A percentile compares a stretch with the other conserved stretches of the same genome.
Conservation (phyloP, 2,113 vertebrate species). For the Craseonycteris thonglongyai region DNA sequence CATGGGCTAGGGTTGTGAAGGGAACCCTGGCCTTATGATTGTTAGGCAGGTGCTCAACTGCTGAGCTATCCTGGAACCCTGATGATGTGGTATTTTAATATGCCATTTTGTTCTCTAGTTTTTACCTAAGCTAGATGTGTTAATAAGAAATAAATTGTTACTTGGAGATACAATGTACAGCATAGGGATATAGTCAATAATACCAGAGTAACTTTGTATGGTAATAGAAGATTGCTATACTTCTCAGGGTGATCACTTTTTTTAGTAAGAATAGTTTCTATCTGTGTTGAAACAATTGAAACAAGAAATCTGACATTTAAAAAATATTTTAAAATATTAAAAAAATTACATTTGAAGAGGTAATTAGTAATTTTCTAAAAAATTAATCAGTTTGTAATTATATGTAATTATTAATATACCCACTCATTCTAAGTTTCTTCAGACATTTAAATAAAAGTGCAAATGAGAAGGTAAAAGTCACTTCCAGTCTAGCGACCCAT, state of each 20-base stretch:
- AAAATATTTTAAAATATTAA: not conserved
- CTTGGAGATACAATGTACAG: not conserved
- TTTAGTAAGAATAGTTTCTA: not conserved
- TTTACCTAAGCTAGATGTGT: not conserved
- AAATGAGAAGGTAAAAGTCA: slow-evolving; percentile 1
- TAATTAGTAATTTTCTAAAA: slow-evolving; percentile 36
- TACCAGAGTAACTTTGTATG: not conserved
- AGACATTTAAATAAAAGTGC: not conserved
- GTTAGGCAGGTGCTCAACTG: too few species aligned
- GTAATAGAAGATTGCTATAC: not conserved
- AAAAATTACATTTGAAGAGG: not conserved
- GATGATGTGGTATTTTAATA: slow-evolving; percentile 1
- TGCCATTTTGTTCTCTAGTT: not conserved
- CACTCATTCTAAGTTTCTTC: not conserved
- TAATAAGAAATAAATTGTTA: slow-evolving; percentile 21
- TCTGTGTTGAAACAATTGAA: not conserved
- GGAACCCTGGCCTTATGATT: too few species aligned
- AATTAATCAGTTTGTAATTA: slow-evolving; percentile 2
- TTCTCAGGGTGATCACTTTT: not conserved
- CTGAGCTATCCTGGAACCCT: too few species aligned
- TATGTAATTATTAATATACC: not conserved
- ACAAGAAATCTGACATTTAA: not conserved
- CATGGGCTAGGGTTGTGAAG: too few species aligned
- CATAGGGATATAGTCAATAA: not conserved
- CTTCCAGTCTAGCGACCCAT: not conserved